A percentile compares a stretch with the other conserved stretches of the same genome.
These are phyloP conservation scores for Linnaemya vulpina DNA, from an alignment of 2,888 invertebrate genomes.

Conservation along the genomic window DNA sequence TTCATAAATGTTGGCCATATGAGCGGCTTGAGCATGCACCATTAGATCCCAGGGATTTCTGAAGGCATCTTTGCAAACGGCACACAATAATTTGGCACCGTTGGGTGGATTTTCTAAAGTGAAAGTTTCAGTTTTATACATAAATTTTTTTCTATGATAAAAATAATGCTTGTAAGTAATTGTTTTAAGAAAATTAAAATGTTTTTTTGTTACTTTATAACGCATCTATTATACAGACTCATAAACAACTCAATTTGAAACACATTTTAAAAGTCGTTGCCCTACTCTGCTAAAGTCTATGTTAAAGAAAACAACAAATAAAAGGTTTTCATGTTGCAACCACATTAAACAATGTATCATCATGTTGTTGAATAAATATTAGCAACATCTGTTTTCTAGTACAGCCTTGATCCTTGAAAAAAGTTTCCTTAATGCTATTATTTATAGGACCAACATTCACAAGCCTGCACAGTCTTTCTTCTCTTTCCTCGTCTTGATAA, in stretches of 20 bases:
- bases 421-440: slow-evolving; percentile 56
- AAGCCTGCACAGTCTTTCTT: not conserved
- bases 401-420: slow-evolving; percentile 58
- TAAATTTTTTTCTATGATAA: not conserved
- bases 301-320: slow-evolving; percentile 8
- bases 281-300: not conserved
- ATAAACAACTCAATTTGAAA: slow-evolving; percentile 80
- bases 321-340: slow-evolving; percentile 53
- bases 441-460: slow-evolving; percentile 48
- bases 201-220: not conserved
- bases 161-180: not conserved
- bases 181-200: not conserved
- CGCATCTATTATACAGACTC: slow-evolving; percentile 59
- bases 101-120: slow-evolving; percentile 80
- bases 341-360: slow-evolving; percentile 72
- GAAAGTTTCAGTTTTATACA: slow-evolving; percentile 34
- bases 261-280: slow-evolving; percentile 71
- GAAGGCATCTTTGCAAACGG: slow-evolving; percentile 87
- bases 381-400: slow-evolving; percentile 59
- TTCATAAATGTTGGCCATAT: slow-evolving; percentile 88
- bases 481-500: not conserved
- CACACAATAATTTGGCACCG: slow-evolving; percentile 85
- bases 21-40: slow-evolving; percentile 88
- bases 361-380: slow-evolving; percentile 68
- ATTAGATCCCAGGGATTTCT: slow-evolving; percentile 88